These are phyloP conservation scores for Beaufortia kweichowensis DNA, from an alignment of 2,113 vertebrate species.

Conservation along the genomic window DNA sequence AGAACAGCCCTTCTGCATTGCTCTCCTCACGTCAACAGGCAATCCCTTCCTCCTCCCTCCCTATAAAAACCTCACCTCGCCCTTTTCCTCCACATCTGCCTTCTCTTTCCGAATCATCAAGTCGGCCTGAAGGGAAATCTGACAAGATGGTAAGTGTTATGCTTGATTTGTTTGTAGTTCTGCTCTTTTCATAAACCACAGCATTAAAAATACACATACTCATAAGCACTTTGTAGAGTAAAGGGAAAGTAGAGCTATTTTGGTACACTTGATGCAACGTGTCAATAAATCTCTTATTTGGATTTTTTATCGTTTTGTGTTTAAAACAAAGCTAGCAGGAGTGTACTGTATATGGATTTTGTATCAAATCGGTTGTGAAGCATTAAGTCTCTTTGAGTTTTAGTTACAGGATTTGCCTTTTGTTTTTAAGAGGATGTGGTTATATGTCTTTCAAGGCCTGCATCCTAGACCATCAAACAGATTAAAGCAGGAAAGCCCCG, in stretches of 20 bases:
- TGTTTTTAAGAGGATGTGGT: slow-evolving; percentile 46
- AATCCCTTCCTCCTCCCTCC: slow-evolving; percentile 50
- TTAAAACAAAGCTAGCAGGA: background rate
- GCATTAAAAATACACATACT: background rate
- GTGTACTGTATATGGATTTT: background rate
- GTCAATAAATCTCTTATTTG: background rate
- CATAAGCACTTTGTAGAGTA: background rate
- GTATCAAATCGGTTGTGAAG: background rate
- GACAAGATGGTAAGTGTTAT: slow-evolving; percentile 77
- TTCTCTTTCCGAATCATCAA: slow-evolving; percentile 72
- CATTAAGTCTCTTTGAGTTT: background rate
- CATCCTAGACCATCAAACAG: slow-evolving; percentile 28
- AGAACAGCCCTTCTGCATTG: slow-evolving; percentile 32
- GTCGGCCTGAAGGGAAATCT: slow-evolving; percentile 68
- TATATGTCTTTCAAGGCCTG: slow-evolving; percentile 33
- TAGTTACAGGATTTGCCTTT: background rate
- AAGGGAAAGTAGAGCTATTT: background rate
- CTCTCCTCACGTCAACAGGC: slow-evolving; percentile 31
- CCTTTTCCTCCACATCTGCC: slow-evolving; percentile 65
- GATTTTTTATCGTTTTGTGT: background rate
- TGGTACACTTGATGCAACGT: background rate
- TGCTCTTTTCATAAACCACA: slow-evolving; percentile 3
- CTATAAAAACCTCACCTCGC: slow-evolving; percentile 68
- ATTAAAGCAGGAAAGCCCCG: slow-evolving; percentile 20
- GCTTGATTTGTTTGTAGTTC: slow-evolving; percentile 30